A percentile compares a stretch with the other conserved stretches of the same genome.
Conservation (phyloP, 1,140 invertebrate species). For the Caenorhabditis briggsae region DNA sequence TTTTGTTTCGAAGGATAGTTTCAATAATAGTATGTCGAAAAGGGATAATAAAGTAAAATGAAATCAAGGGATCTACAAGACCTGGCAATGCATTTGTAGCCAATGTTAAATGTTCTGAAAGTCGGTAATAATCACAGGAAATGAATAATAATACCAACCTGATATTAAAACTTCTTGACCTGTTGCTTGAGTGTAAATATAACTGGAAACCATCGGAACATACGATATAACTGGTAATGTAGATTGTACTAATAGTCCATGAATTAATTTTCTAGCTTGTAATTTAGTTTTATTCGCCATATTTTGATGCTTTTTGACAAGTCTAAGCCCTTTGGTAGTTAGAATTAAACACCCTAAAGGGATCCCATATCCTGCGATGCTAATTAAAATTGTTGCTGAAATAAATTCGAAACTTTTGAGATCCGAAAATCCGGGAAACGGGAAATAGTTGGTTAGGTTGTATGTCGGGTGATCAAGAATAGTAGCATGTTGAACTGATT, state of each 20-base stretch:
- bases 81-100: background rate
- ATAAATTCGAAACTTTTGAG: constrained; percentile 12
- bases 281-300: constrained; percentile 11
- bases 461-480: background rate
- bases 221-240: constrained; percentile 14
- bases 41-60: constrained; percentile 16
- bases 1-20: background rate
- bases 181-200: constrained; percentile 14
- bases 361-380: constrained; percentile 8
- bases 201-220: constrained; percentile 33
- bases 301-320: background rate
- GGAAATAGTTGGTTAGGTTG: background rate
- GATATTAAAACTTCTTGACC: constrained; percentile 8
- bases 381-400: background rate
- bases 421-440: constrained; percentile 28
- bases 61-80: background rate
- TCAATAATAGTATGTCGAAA: constrained; percentile 2
- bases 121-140: background rate
- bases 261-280: constrained; percentile 6
- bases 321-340: background rate
- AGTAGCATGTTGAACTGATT: background rate
- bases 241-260: constrained; percentile 8
- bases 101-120: background rate
- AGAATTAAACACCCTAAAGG: background rate
- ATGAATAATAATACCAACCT: background rate